These are phyloP conservation scores for Sylvietta virens DNA, from an alignment of 2,113 vertebrate genomes.

Conservation along the genomic window DNA sequence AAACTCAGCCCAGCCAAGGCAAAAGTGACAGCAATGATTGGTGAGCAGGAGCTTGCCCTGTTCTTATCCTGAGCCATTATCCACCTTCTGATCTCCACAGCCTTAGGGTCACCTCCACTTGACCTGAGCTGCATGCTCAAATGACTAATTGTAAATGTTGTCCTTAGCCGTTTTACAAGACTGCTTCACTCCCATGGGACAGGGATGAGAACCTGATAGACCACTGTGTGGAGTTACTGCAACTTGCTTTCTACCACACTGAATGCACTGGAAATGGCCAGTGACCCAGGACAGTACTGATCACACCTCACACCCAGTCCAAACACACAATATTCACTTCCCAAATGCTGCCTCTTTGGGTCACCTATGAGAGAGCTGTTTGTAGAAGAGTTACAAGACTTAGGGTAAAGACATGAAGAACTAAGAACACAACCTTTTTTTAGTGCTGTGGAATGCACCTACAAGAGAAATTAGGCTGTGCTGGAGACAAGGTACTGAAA, in stretches of 20 bases:
- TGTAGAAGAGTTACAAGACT: background rate
- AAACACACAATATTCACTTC: background rate
- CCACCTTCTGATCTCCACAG: background rate
- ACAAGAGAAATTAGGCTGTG: background rate
- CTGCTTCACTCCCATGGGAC: background rate
- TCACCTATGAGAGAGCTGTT: background rate
- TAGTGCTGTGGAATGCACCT: background rate
- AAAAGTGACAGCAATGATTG: background rate
- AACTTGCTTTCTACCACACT: background rate
- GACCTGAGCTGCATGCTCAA: fast-evolving
- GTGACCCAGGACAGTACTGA: background rate
- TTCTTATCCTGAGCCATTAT: background rate
- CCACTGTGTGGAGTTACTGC: background rate
- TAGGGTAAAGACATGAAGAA: background rate
- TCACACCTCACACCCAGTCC: background rate
- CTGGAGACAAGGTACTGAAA: background rate
- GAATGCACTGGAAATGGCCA: background rate
- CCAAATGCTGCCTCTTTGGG: background rate
- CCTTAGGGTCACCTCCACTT: background rate
- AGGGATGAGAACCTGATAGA: background rate
- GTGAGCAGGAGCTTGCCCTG: background rate
- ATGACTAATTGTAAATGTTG: background rate
- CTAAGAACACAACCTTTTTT: fast-evolving
- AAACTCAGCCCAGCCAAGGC: background rate
- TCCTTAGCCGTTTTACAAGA: background rate